Percentiles rank a stretch among this genome's conserved stretches.
Evolutionary conservation across 2,888 invertebrate species (phyloP).

Genomic region (Synanthedon vespiformis): DNA sequence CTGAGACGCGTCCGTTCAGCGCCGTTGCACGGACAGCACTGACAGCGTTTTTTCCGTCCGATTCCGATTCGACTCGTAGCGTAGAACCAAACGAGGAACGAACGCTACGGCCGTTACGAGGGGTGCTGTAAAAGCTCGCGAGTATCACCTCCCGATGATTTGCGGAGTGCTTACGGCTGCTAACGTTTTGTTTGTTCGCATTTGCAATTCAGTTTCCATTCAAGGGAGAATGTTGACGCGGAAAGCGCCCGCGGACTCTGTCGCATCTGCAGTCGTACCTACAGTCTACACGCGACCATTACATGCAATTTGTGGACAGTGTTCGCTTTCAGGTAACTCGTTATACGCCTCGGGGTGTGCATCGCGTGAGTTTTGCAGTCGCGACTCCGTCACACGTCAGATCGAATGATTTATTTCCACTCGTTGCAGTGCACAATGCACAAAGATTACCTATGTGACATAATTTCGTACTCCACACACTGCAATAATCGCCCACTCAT

Average conservation of each 20-base stretch:
- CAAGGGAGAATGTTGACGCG: constrained; percentile 20
- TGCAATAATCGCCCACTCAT: constrained; percentile 21
- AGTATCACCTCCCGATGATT: constrained; percentile 22
- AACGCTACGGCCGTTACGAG: constrained; percentile 48
- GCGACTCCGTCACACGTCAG: background rate
- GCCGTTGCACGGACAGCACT: constrained; percentile 38
- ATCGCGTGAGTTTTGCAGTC: constrained; percentile 23
- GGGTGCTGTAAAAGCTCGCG: constrained; percentile 46
- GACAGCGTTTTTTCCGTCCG: constrained; percentile 13
- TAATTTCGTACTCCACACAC: background rate
- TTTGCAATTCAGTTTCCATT: constrained; percentile 16
- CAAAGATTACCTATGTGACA: background rate
- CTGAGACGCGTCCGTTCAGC: constrained; percentile 29
- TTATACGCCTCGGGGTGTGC: constrained; percentile 21
- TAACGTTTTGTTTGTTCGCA: constrained; percentile 1
- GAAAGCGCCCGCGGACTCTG: constrained; percentile 11
- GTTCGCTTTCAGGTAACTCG: constrained; percentile 20
- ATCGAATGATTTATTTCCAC: background rate
- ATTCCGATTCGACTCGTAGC: constrained; percentile 20
- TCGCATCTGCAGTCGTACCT: constrained; percentile 1
- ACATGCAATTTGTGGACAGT: constrained; percentile 7
- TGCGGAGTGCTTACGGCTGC: constrained; percentile 10
- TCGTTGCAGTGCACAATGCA: background rate
- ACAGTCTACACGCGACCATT: constrained; percentile 4
- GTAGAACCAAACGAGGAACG: constrained; percentile 9